These are phyloP conservation scores for Pangasius sanitwongsei DNA, from an alignment of 2,797 vertebrate genomes.

Conservation along the genomic window DNA sequence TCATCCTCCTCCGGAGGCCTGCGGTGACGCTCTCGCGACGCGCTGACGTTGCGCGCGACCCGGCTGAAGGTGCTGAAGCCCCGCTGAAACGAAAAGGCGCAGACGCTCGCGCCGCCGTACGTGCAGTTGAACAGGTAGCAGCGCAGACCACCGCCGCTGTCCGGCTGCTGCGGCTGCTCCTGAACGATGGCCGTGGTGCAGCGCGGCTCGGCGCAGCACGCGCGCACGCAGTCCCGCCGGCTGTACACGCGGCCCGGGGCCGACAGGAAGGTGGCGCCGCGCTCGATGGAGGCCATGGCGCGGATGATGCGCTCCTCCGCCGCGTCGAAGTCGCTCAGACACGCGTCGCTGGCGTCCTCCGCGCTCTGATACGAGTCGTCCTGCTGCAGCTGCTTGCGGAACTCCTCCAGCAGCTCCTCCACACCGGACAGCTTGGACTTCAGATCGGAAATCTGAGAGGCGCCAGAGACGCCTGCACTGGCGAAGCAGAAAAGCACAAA, in stretches of 20 bases:
- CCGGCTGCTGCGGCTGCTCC: slow-evolving; percentile 68
- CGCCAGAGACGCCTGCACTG: slow-evolving; percentile 34
- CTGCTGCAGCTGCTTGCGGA: slow-evolving; percentile 87
- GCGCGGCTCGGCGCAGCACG: slow-evolving; percentile 86
- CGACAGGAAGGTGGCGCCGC: slow-evolving; percentile 86
- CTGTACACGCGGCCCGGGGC: slow-evolving; percentile 77
- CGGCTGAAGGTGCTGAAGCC: slow-evolving; percentile 87
- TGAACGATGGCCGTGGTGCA: slow-evolving; percentile 89
- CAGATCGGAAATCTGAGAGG: slow-evolving; percentile 73
- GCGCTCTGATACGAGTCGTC: slow-evolving; percentile 59
- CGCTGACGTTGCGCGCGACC: slow-evolving; percentile 57
- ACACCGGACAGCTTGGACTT: slow-evolving; percentile 84
- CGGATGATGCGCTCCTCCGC: slow-evolving; percentile 88
- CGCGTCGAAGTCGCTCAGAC: slow-evolving; percentile 75
- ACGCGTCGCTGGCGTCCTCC: slow-evolving; percentile 66
- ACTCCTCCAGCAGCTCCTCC: slow-evolving; percentile 89
- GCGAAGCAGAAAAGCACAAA: slow-evolving; percentile 24
- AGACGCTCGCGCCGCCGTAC: slow-evolving; percentile 78
- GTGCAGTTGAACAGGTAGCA: slow-evolving; percentile 94
- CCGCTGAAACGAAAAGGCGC: slow-evolving; percentile 84
- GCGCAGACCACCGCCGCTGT: slow-evolving; percentile 59
- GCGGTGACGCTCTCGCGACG: slow-evolving; percentile 5
- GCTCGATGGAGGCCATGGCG: slow-evolving; percentile 87
- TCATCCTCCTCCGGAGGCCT: slow-evolving; percentile 2
- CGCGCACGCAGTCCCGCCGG: slow-evolving; percentile 86